Evolutionary conservation across 2,797 vertebrate genomes (phyloP), one percentile per base, ranked within the genome.

Genomic region (Chromobotia macracanthus): DNA sequence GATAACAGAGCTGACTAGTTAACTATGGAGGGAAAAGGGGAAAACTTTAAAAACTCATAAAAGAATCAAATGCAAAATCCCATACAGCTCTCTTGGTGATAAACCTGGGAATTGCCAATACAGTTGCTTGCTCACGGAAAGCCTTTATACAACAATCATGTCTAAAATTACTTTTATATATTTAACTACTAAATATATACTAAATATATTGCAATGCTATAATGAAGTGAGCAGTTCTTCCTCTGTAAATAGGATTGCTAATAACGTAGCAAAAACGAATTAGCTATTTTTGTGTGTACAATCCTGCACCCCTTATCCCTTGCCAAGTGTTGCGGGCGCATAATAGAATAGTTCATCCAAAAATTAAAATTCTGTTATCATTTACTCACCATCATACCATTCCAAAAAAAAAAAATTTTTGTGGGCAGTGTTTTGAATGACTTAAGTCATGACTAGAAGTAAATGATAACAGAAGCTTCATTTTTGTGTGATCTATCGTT

Each of bases 41-140:
- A 87, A 86, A 80, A 86, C 80, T 84, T 84, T n/a, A n/a, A 86
- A 89, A 89, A 63, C 74, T 83, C 85, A 84, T 87, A 77, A 90
- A 85, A 53, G 67, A 84, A 73, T 79, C 50, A 75, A 76, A 75
- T 81, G 72, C 53, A 81, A 82, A 65, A 38, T 44, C 8, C 16
- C 84, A 13, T 3, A 76, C 58, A 72, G 74, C 61, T 82, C 84
- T 78, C 65, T 71, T 69, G 80, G 70, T 72, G 66, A 82, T 48
- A 72, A 70, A 23, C 4, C 44, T 38, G 44, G 13, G 41, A 61
- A 77, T 46, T 50, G 41, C 23, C 12, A 48, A 28, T 66, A 44
- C 21, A 69, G n/a, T 35, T 58, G 51, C 18, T 67, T 69, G n/a
- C n/a, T 70, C 25, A 46, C 66, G 23, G 56, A 80, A 25, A 6